These are phyloP conservation scores for Cepaea hortensis DNA, from an alignment of 2,888 invertebrate species.

Conservation along the genomic window DNA sequence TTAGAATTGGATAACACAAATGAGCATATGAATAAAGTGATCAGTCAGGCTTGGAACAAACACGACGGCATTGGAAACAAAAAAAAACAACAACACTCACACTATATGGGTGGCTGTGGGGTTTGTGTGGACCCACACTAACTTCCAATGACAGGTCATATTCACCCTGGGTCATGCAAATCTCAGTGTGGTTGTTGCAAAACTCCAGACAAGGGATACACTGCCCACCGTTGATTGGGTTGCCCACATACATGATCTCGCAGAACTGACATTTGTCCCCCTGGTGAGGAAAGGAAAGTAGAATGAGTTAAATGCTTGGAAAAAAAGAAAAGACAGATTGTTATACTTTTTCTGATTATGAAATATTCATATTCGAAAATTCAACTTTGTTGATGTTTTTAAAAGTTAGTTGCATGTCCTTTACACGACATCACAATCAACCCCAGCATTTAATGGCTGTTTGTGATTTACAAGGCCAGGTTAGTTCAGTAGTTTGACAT, in stretches of 20 bases:
- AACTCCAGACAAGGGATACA: conserved; percentile 92
- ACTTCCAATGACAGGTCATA: conserved; percentile 33
- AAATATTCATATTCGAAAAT: neutral
- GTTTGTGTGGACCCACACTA: neutral
- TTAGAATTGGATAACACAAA: no score
- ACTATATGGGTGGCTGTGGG: neutral
- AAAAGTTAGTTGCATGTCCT: no score
- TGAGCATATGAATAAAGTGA: no score
- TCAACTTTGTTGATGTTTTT: neutral
- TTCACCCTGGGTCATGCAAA: conserved; percentile 60
- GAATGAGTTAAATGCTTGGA: neutral
- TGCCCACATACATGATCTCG: conserved; percentile 91
- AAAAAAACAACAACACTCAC: conserved; percentile 7
- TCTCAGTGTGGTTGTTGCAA: conserved; percentile 89
- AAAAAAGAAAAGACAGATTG: neutral
- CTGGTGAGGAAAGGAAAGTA: conserved; percentile 75
- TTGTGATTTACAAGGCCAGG: neutral
- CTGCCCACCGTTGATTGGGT: conserved; percentile 87
- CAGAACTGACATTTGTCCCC: conserved; percentile 94
- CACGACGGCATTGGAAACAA: neutral
- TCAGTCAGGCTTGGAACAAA: no score
- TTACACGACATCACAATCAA: no score
- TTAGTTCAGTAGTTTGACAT: no score
- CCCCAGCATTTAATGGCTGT: no score
- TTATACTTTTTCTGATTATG: neutral